Evolutionary conservation across 1,140 invertebrate species (phyloP).

Genomic region (Pomacea maculata): DNA sequence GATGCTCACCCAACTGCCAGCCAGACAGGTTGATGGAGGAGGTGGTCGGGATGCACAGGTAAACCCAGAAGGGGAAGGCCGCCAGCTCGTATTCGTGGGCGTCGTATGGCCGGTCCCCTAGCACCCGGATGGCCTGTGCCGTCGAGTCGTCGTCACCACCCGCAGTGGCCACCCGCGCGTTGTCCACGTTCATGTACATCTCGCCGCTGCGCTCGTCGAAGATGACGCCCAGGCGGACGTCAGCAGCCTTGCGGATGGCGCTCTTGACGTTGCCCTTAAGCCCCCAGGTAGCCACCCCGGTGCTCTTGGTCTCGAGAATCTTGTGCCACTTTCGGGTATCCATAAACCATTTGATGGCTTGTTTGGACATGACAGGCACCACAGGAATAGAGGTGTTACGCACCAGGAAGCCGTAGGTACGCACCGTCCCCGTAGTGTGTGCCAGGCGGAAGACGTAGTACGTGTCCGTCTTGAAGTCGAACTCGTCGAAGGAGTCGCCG

Average conservation of each 20-base stretch:
- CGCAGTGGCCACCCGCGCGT: conserved; percentile 22
- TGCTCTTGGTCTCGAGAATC: conserved; percentile 34
- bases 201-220: conserved; percentile 30
- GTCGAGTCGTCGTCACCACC: conserved; percentile 24
- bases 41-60: conserved; percentile 27
- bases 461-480: conserved; percentile 35
- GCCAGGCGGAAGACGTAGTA: conserved; percentile 28
- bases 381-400: conserved; percentile 31
- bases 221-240: conserved; percentile 26
- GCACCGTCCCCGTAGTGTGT: conserved; percentile 35
- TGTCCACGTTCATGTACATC: conserved; percentile 31
- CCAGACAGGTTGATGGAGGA: conserved; percentile 31
- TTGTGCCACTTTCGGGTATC: conserved; percentile 35
- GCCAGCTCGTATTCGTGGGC: conserved; percentile 28
- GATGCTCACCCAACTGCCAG: conserved; percentile 33
- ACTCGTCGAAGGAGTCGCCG: conserved; percentile 28
- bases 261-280: conserved; percentile 31
- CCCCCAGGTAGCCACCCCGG: conserved; percentile 30
- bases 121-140: conserved; percentile 20
- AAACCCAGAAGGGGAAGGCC: conserved; percentile 31
- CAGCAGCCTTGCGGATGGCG: conserved; percentile 30
- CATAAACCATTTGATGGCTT: conserved; percentile 33
- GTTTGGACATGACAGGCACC: conserved; percentile 29
- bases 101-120: conserved; percentile 28
- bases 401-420: conserved; percentile 33